Base-by-base conservation (phyloP, 2,797 vertebrate species). In the Spinus olivaceus region DNA sequence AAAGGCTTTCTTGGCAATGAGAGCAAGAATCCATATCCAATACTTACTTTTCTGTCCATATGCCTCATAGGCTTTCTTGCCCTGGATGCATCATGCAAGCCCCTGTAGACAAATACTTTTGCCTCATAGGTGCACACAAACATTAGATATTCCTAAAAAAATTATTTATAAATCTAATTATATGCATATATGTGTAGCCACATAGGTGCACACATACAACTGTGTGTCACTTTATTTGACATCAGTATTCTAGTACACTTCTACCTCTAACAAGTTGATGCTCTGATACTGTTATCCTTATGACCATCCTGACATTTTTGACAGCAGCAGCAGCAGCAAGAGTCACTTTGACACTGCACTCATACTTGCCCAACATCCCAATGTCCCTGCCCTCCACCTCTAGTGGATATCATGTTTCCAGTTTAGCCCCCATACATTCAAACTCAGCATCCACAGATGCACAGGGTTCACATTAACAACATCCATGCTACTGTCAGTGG, bases 401-500 rank as follows among this genome's bases (percentile, higher is more conserved):
- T 6, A 1, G 11, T 6, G 22, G 22, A 16, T 25, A 28, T 10
- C 30, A 22, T 9, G 9, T 33, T 60, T 12, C 37, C 35, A 69
- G 13, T 39, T 74, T 22, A 81, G 49, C 27, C 14, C 27, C 54
- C 28, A 12, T 1, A 8, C 17, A 25, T 47, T 66, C 23, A 64
- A 41, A 49, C 8, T 37, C 25, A 28, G 41, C 4, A 16, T 16
- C 3, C 3, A 47, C 27, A 50, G 21, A 12, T 30, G 32, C 3
- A 49, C 0, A 0, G 12, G 10, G 18, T 28, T 74, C 35, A 5
- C 16, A 27, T 61, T 37, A 71, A 27, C 16, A 51, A 0, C 27
- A 50, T 4, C 27, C 35, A 3, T 8, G 8, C 18, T 69, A 32
- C 19, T 51, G 44, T 44, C 56, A 37, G 1, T 2, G 15, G 8